These are phyloP conservation scores for Montipora capitata DNA, from an alignment of 92 coral and sea anemone species.

Conservation along the genomic window DNA sequence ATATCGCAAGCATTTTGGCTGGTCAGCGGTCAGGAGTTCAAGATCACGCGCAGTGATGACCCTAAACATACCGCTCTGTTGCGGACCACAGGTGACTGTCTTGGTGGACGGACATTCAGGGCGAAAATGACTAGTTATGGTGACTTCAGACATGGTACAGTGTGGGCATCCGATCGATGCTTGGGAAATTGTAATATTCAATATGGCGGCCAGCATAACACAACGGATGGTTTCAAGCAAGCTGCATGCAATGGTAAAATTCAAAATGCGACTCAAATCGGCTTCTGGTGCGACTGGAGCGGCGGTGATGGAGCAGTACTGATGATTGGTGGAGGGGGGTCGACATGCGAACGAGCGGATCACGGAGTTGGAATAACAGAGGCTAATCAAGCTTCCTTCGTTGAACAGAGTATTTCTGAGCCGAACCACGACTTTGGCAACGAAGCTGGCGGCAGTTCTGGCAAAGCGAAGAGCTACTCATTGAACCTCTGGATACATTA, in stretches of 20 bases:
- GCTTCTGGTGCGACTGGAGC: neutral
- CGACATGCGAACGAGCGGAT: neutral
- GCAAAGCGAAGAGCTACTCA: no score
- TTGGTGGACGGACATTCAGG: neutral
- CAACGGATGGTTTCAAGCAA: neutral
- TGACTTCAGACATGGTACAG: neutral
- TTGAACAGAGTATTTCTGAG: neutral
- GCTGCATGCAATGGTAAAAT: neutral
- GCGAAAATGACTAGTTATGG: constrained; percentile 7
- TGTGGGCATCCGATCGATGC: neutral
- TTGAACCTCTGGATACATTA: no score
- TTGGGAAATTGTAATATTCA: neutral
- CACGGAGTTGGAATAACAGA: neutral
- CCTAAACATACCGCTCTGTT: neutral
- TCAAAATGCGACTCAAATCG: neutral
- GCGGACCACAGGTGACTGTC: neutral
- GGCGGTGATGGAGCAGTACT: neutral
- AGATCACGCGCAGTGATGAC: no score
- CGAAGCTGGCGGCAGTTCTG: neutral
- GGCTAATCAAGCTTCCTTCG: neutral
- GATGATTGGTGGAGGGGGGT: neutral
- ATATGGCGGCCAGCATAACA: neutral
- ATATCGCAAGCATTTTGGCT: neutral
- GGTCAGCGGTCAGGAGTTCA: neutral
- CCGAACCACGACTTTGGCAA: neutral